phyloP scores from a whole-genome alignment of 1,140 invertebrate genomes.

The Polypedilum pembai region DNA sequence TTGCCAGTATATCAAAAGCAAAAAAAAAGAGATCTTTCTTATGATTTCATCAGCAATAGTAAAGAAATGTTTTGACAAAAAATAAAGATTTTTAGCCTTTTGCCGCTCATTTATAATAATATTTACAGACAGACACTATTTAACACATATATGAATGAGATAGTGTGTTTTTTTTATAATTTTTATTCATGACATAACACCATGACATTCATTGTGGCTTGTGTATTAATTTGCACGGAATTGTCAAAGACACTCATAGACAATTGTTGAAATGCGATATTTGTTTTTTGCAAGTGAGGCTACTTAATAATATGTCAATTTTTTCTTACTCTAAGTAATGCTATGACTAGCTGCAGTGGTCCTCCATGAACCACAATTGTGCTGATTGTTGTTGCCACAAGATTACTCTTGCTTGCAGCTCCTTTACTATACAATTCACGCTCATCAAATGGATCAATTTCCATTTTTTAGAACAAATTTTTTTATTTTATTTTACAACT shows the following conservation, averaged over 20 bases:
- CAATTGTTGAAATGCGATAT: not conserved
- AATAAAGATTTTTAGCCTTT: no score
- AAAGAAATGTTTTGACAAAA: no score
- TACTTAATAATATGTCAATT: slow-evolving; percentile 21
- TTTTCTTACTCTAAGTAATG: slow-evolving; percentile 74
- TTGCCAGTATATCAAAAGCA: not conserved
- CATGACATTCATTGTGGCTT: not conserved
- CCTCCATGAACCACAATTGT: slow-evolving; percentile 87
- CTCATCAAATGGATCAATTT: slow-evolving; percentile 22
- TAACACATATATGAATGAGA: no score
- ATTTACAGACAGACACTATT: no score
- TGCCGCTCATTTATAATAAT: no score
- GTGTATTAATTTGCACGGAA: slow-evolving; percentile 15
- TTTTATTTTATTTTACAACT: not conserved
- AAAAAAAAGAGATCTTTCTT: no score
- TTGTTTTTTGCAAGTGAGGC: not conserved
- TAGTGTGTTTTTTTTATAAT: no score
- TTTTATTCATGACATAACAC: not conserved
- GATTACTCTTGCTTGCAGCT: slow-evolving; percentile 37
- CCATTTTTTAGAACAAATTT: not conserved
- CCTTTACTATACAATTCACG: slow-evolving; percentile 4
- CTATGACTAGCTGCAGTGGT: slow-evolving; percentile 77
- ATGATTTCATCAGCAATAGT: not conserved
- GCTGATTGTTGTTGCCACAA: slow-evolving; percentile 71
- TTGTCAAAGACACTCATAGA: not conserved